Base-by-base conservation (phyloP, 2,797 vertebrate species). In the Chanos chanos region DNA sequence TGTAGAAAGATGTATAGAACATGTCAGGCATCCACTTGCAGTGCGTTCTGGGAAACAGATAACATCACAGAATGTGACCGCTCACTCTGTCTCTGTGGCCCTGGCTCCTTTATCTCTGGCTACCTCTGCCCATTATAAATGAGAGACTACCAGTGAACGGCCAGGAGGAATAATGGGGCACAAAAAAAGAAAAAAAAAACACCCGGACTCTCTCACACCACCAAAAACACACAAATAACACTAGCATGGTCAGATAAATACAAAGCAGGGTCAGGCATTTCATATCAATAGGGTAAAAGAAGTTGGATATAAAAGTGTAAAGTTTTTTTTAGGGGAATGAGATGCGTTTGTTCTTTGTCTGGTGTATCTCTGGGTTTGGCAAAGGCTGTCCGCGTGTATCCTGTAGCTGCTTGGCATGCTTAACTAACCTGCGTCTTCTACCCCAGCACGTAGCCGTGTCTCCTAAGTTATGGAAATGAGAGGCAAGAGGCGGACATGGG, bases 381-480 rank as follows among this genome's bases (percentile, higher is more conserved):
- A 47, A 50, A 25, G 60, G 71, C 65, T 43, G 55, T 71, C 72
- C 74, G 65, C 47, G 51, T 25, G 8, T 6, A 34, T 53, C 57
- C 41, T 66, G 62, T 34, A 73, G 77, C 83, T 80, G 68, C 70
- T 74, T 75, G 81, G 81, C 86, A 83, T 85, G 77, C 79, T 81
- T 87, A 87, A 86, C 83, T 93, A 94, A 93, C 89, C 90, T 83
- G 89, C 86, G 80, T 82, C 81, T 64, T 82, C 77, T 75, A 75
- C 72, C 64, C 75, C 79, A 78, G 78, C 82, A 80, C 78, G 81
- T 90, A 84, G 85, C 88, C 89, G 80, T 87, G 79, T 82, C 82
- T 86, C 92, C 93, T 86, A 84, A 94, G 89, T 94, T 96, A 97
- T 97, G 93, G 90, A 97, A 95, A 97, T 96, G 87, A 84, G 88